Percentiles rank a stretch among this genome's conserved stretches.
phyloP scores from a whole-genome alignment of 2,888 invertebrate species.

The Drosophila pegasa region DNA sequence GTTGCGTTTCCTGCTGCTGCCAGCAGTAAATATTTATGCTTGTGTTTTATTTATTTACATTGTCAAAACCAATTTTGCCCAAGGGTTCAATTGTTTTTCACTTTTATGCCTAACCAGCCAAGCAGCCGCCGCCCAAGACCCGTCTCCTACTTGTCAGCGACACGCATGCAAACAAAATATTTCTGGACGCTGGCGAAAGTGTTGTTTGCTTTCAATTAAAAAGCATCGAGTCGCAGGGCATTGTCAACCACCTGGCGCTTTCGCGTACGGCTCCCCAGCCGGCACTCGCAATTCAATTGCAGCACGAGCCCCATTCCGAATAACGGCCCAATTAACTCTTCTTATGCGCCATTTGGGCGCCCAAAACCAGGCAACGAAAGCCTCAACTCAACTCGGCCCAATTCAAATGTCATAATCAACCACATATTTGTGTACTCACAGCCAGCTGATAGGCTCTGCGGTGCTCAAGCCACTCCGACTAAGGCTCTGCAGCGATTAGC shows the following conservation, averaged over 20 bases:
- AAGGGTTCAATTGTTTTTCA: constrained; percentile 81
- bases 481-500: background rate
- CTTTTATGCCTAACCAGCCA: constrained; percentile 63
- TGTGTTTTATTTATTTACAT: constrained; percentile 81
- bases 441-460: background rate
- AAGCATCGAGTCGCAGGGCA: constrained; percentile 35
- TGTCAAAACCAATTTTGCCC: constrained; percentile 81
- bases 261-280: constrained; percentile 51
- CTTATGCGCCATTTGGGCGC: constrained; percentile 13
- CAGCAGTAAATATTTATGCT: constrained; percentile 80
- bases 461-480: background rate
- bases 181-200: constrained; percentile 50
- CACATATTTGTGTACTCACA: constrained; percentile 2
- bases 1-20: constrained; percentile 52
- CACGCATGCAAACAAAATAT: constrained; percentile 72
- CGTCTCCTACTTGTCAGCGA: constrained; percentile 54
- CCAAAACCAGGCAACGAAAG: background rate
- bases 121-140: background rate
- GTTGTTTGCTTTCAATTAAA: constrained; percentile 79
- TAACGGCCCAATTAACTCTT: constrained; percentile 60
- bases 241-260: constrained; percentile 27
- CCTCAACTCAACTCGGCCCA: background rate
- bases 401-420: constrained; percentile 16
- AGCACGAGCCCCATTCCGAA: constrained; percentile 27
- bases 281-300: constrained; percentile 47